Evolutionary conservation across 2,797 vertebrate species (phyloP).

Genomic region (Perodicticus potto): DNA sequence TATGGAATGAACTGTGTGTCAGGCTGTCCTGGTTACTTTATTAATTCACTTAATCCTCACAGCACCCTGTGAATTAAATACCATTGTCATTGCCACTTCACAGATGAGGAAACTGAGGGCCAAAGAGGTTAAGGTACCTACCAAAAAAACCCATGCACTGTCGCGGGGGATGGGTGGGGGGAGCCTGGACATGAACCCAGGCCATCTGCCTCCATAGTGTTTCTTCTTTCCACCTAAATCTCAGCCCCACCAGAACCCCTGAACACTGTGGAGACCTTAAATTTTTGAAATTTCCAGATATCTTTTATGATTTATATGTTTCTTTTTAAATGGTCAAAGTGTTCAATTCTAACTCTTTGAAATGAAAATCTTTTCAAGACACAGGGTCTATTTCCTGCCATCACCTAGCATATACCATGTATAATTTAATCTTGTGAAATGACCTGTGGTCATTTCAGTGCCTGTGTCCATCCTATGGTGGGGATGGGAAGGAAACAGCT

Average conservation of each 20-base stretch:
- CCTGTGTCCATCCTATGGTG: not conserved
- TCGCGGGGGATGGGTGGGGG: not conserved
- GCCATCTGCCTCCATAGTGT: not conserved
- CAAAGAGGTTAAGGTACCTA: constrained; percentile 59
- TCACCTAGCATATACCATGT: not conserved
- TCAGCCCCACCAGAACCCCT: not conserved
- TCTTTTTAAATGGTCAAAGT: constrained; percentile 23
- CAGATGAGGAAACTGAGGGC: constrained; percentile 21
- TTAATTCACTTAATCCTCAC: not conserved
- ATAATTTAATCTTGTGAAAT: not conserved
- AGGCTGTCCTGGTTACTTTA: not conserved
- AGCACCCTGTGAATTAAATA: not conserved
- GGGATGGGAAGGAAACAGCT: not conserved
- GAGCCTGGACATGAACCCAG: not conserved
- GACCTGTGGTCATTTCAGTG: not conserved
- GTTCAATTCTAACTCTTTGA: constrained; percentile 25
- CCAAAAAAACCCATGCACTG: constrained; percentile 6
- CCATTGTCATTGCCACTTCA: not conserved
- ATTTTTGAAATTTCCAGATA: constrained; percentile 6
- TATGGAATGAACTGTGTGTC: not conserved
- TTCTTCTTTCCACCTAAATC: not conserved
- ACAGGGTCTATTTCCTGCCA: not conserved
- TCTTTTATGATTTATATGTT: not conserved
- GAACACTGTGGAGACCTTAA: not conserved
- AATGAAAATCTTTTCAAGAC: constrained; percentile 17